These are phyloP conservation scores for Tetragonula clypearis DNA, from an alignment of 1,140 invertebrate genomes.

Conservation along the genomic window DNA sequence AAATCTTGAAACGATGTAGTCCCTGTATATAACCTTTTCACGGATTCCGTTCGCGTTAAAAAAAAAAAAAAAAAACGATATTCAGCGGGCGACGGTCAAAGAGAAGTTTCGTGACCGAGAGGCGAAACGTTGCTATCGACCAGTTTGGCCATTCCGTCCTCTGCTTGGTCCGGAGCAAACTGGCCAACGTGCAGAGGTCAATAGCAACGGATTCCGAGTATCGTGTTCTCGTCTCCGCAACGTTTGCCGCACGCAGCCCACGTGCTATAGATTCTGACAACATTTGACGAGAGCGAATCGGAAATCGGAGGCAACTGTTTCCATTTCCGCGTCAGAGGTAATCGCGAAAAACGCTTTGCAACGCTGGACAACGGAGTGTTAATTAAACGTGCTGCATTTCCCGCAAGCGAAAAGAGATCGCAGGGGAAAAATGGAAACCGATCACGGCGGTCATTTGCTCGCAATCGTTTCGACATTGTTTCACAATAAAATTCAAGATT, in stretches of 20 bases:
- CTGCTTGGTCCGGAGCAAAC: background rate
- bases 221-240: constrained; percentile 26
- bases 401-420: too few species aligned
- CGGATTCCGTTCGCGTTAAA: background rate
- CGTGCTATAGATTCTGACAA: background rate
- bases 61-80: background rate
- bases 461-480: too few species aligned
- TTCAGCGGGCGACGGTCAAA: background rate
- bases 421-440: too few species aligned
- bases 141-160: background rate
- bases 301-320: background rate
- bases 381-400: background rate
- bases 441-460: too few species aligned
- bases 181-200: constrained; percentile 21
- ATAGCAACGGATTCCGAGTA: constrained; percentile 9
- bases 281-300: background rate
- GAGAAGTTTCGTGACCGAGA: background rate
- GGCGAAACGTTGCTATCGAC: constrained; percentile 7
- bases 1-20: background rate
- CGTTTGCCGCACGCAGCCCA: background rate
- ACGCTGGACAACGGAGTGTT: background rate
- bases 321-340: background rate
- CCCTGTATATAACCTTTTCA: too few species aligned
- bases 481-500: too few species aligned
- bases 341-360: background rate